Evolutionary conservation across 2,888 invertebrate genomes (phyloP).

Genomic region (Eueremaeus valkanovi): DNA sequence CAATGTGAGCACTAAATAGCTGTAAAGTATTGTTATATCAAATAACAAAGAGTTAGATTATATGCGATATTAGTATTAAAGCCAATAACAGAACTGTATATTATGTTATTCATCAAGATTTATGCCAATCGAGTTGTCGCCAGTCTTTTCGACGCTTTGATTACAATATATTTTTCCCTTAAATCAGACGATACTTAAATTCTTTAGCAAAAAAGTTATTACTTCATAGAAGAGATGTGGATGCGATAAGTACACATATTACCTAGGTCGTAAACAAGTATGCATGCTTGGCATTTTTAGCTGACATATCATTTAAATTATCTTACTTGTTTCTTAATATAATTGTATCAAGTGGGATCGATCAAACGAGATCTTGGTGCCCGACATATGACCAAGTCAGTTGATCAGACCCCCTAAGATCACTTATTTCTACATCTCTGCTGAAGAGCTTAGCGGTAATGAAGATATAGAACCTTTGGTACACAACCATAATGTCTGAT

Average conservation of each 20-base stretch:
- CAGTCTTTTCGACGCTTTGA: not conserved
- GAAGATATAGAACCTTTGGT: not conserved
- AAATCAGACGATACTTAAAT: not conserved
- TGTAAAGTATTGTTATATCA: constrained; percentile 4
- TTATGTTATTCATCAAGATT: not conserved
- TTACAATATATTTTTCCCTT: not conserved
- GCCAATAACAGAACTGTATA: not conserved
- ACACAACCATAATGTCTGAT: not conserved
- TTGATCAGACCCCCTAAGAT: too few species aligned
- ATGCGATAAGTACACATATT: too few species aligned
- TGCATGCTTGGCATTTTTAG: too few species aligned
- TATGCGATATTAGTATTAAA: not conserved
- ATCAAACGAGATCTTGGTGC: too few species aligned
- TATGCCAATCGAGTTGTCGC: constrained; percentile 7
- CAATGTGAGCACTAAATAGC: not conserved
- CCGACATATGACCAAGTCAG: too few species aligned
- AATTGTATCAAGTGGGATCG: too few species aligned
- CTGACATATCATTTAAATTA: too few species aligned
- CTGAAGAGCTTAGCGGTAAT: constrained; percentile 18
- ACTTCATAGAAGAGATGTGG: too few species aligned
- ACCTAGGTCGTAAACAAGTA: too few species aligned
- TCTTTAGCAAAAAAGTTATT: too few species aligned
- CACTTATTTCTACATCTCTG: too few species aligned
- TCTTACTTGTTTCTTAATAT: too few species aligned
- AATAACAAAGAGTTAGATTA: constrained; percentile 17